phyloP scores from a whole-genome alignment of 2,797 vertebrate genomes.

The Acomys russatus region DNA sequence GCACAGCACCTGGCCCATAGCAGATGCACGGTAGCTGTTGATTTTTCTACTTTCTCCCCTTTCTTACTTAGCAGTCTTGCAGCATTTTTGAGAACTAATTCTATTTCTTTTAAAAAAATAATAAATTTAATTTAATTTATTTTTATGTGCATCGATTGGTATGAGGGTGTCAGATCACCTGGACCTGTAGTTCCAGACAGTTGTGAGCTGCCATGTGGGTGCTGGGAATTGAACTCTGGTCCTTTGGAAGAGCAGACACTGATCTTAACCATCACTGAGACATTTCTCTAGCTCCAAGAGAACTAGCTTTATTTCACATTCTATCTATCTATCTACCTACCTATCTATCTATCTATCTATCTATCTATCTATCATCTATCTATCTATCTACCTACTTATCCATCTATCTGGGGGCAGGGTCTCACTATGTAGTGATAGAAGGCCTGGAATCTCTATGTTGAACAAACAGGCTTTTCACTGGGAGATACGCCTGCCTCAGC shows the following conservation, averaged over 20 bases:
- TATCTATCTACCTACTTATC: background rate
- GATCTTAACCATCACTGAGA: too few species aligned
- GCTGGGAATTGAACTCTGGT: too few species aligned
- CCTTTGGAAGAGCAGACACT: too few species aligned
- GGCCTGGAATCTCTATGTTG: background rate
- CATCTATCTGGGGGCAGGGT: background rate
- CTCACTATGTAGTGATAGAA: background rate
- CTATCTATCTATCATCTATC: background rate
- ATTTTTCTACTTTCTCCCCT: background rate
- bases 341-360: background rate
- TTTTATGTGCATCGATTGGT: too few species aligned
- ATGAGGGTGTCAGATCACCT: too few species aligned
- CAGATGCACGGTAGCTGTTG: background rate
- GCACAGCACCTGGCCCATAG: too few species aligned
- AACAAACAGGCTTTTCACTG: background rate
- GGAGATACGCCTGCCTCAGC: background rate
- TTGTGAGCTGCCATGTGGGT: too few species aligned
- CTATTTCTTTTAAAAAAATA: background rate
- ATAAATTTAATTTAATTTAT: too few species aligned
- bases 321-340: too few species aligned
- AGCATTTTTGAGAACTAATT: background rate
- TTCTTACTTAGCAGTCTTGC: background rate
- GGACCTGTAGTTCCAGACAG: too few species aligned
- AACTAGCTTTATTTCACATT: too few species aligned
- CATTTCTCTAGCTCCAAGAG: too few species aligned